These are phyloP conservation scores for Aphelinus certus DNA, from an alignment of 1,140 invertebrate species.

Conservation along the genomic window DNA sequence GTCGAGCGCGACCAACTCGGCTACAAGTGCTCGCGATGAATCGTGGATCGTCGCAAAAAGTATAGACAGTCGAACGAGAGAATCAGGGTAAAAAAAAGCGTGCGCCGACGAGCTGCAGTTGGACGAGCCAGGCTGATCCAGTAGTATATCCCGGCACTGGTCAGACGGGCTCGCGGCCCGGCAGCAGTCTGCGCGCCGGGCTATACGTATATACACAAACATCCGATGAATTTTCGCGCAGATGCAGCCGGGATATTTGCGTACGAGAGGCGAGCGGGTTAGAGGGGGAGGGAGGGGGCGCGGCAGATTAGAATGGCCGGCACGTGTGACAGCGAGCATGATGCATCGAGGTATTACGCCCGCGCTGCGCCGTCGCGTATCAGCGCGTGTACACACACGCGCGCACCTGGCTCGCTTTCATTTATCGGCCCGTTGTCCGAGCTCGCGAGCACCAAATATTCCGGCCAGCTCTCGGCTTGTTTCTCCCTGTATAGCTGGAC, in stretches of 20 bases:
- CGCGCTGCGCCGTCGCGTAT: slow-evolving; percentile 13
- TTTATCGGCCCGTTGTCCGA: slow-evolving; percentile 23
- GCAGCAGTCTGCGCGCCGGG: no score
- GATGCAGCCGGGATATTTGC: slow-evolving; percentile 27
- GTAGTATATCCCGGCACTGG: neutral
- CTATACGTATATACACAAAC: no score
- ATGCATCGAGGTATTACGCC: slow-evolving; percentile 44
- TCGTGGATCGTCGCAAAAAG: no score
- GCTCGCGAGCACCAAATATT: slow-evolving; percentile 15
- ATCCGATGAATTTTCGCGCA: neutral
- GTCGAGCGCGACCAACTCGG: no score
- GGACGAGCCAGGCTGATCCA: neutral
- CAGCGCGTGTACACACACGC: neutral
- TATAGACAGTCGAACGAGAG: no score
- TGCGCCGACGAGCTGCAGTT: no score
- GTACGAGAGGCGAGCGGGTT: slow-evolving; percentile 41
- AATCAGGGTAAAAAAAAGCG: no score
- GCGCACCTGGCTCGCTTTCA: slow-evolving; percentile 17
- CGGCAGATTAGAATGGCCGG: slow-evolving; percentile 25
- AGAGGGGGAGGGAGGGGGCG: slow-evolving; percentile 35
- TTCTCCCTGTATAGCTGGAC: neutral
- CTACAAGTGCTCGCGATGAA: no score
- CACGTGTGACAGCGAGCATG: slow-evolving; percentile 44
- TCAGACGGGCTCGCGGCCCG: neutral
- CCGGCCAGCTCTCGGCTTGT: neutral